These are phyloP conservation scores for Psittacula cyanocephala DNA, from an alignment of 2,113 vertebrate genomes.

Conservation along the genomic window DNA sequence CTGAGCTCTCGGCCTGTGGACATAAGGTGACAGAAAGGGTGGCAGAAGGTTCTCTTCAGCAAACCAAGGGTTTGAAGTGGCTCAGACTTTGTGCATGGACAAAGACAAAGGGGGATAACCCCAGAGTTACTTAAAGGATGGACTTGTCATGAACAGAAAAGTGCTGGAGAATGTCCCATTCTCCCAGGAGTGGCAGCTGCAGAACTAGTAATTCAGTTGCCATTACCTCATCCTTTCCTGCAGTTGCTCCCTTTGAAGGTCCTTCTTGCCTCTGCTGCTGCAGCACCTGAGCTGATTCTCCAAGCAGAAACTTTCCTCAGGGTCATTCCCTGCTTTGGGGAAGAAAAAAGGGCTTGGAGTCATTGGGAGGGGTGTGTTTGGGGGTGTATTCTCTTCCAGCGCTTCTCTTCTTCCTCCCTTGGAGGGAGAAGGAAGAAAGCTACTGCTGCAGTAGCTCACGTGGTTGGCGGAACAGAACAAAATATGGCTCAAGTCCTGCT, in stretches of 20 bases:
- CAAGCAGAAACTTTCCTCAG: slow-evolving; percentile 26
- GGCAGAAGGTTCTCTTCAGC: background rate
- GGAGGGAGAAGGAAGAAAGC: background rate
- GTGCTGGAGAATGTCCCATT: background rate
- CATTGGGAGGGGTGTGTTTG: background rate
- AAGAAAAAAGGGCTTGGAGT: background rate
- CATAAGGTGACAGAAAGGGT: background rate
- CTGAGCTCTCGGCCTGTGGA: background rate
- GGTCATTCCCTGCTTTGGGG: slow-evolving; percentile 21
- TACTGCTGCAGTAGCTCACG: background rate
- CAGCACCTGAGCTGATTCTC: slow-evolving; percentile 15
- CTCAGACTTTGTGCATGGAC: background rate
- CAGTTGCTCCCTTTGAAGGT: slow-evolving; percentile 17
- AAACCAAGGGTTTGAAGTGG: background rate
- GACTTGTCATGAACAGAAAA: background rate
- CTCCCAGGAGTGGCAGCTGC: slow-evolving; percentile 20
- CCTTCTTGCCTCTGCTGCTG: background rate
- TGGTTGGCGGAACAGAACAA: background rate
- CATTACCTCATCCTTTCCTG: slow-evolving; percentile 39
- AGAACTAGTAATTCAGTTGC: slow-evolving; percentile 21
- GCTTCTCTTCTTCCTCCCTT: background rate
- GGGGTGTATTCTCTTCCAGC: background rate
- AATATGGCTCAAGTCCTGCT: background rate
- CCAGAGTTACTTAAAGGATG: background rate
- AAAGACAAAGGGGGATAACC: background rate